Percentiles rank a stretch among this genome's conserved stretches.
These are phyloP conservation scores for Sebastes matsubarae DNA, from an alignment of 2,797 vertebrate genomes.

Conservation along the genomic window DNA sequence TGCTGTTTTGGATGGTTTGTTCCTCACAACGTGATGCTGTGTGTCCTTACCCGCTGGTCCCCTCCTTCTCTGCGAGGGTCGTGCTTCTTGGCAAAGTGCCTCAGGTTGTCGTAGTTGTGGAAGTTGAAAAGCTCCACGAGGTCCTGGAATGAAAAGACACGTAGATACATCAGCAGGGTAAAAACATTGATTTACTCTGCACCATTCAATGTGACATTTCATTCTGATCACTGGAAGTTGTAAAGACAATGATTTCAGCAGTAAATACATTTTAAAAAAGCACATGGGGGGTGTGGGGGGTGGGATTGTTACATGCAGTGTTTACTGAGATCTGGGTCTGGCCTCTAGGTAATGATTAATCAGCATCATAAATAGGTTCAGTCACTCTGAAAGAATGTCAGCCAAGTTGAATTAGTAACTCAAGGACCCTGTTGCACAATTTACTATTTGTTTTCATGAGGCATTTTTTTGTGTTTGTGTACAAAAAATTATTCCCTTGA, in stretches of 20 bases:
- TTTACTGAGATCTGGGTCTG: not conserved
- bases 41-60: slow-evolving; percentile 93
- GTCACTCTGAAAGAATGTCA: not conserved
- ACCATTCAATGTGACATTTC: not conserved
- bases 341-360: not conserved
- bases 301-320: not conserved
- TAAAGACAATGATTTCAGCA: not conserved
- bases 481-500: not conserved
- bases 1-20: not conserved
- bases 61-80: slow-evolving; percentile 97
- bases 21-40: not conserved
- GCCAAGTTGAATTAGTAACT: not conserved
- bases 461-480: not conserved
- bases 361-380: not conserved
- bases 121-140: slow-evolving; percentile 97
- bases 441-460: not conserved
- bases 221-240: not conserved
- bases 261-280: not conserved
- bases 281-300: fast-evolving
- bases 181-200: not conserved
- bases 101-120: slow-evolving; percentile 98
- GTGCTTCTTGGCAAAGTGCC: slow-evolving; percentile 97
- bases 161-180: not conserved
- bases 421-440: not conserved
- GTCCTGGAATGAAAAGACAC: slow-evolving; percentile 81